These are phyloP conservation scores for Caenorhabditis sinica DNA, from an alignment of 2,888 invertebrate genomes.

Conservation along the genomic window DNA sequence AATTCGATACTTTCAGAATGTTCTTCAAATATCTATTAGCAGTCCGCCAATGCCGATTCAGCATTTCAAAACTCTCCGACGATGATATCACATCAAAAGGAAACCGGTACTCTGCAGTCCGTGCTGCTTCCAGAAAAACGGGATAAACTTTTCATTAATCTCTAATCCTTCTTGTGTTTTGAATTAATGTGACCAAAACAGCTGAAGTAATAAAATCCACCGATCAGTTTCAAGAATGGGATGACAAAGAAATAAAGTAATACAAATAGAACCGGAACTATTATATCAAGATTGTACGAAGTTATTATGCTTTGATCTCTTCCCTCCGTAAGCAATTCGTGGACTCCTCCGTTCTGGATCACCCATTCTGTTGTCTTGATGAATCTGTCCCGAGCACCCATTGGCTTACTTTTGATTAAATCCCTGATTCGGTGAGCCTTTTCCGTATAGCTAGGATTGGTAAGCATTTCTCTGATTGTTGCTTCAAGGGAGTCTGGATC, in stretches of 20 bases:
- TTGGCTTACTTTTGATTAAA: constrained; percentile 68
- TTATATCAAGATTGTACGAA: constrained; percentile 65
- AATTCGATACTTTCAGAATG: constrained; percentile 26
- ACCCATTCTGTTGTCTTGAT: constrained; percentile 70
- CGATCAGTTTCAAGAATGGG: constrained; percentile 22
- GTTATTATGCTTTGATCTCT: constrained; percentile 38
- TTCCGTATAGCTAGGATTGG: constrained; percentile 66
- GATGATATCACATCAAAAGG: constrained; percentile 40
- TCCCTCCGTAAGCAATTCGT: constrained; percentile 51
- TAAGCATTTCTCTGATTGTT: constrained; percentile 53
- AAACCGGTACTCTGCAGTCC: constrained; percentile 33
- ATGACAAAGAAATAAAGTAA: constrained; percentile 18
- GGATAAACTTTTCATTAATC: constrained; percentile 28
- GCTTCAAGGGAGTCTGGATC: constrained; percentile 50
- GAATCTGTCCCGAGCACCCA: constrained; percentile 67
- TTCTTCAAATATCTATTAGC: constrained; percentile 55
- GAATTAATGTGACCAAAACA: constrained; percentile 52
- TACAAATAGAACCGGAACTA: constrained; percentile 52
- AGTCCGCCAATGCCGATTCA: constrained; percentile 50
- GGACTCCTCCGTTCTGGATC: constrained; percentile 59
- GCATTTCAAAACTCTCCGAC: constrained; percentile 50
- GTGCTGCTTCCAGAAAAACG: constrained; percentile 36
- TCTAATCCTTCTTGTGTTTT: constrained; percentile 27
- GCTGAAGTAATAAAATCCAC: constrained; percentile 42
- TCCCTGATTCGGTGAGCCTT: constrained; percentile 65